Base-by-base conservation (phyloP, 92 coral and sea anemone species). In the Siderastrea radians region DNA sequence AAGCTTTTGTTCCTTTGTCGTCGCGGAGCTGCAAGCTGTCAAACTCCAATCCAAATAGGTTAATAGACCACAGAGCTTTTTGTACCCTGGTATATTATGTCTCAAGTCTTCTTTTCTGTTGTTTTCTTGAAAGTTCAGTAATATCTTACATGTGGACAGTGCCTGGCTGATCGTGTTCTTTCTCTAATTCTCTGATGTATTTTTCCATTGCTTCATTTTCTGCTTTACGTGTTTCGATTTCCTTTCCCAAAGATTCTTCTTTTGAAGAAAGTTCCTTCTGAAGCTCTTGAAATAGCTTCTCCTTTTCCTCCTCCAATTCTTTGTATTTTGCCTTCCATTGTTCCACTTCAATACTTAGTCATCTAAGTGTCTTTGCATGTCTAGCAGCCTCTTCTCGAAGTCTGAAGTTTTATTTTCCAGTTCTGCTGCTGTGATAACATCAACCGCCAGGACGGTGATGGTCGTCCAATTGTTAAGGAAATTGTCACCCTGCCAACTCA, bases 141-240 rank as follows among this genome's bases (percentile, higher is more conserved):
- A 26, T 26, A 26, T 26, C 38, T 26, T 26, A 0, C 38, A 26
- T 26, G 38, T 26, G 38, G 0, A 26, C 38, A 26, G 38, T 26
- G 38, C 38, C 38, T 26, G 38, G 38, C 38, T 26, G 38, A 14
- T 49, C 9, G 55, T 72, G 77, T 52, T 74, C 78, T 74, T 74
- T 74, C 48, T 74, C 78, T 19, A 51, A 16, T n/a, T 74, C 51
- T 74, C 78, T 87, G 38, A 87, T 72, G 51, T 87, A 54, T 60
- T 87, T 26, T 26, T 68, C 69, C 85, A 78, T 78, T 66, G 68
- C 85, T 78, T 86, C 85, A 78, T 86, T 86, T 61, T 78, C 90
- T 10, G 71, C 62, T 49, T 66, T 60, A 2, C 64, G 78, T 49
- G 26, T 79, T 57, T 44, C 73, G 52, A 86, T 69, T 66, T 86